Evolutionary conservation across 2,797 vertebrate species (phyloP).

Genomic region (Eulemur rubriventer): DNA sequence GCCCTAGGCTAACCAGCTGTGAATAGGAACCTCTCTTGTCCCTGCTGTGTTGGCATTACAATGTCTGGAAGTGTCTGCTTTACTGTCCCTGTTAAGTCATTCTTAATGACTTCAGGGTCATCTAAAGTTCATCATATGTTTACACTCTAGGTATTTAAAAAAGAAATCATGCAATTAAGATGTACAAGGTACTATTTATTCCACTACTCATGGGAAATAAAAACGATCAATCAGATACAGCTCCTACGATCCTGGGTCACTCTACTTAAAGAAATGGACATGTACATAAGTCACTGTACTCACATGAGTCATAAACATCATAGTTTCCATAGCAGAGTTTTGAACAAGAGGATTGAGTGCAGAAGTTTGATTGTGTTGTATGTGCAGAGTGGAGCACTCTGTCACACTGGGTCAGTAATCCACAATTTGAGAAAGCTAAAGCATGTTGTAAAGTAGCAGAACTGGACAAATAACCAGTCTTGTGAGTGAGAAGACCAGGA

Average conservation of each 20-base stretch:
- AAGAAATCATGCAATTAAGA: not conserved
- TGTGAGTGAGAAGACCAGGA: not conserved
- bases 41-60: rapidly evolving
- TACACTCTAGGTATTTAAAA: not conserved
- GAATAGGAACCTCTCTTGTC: not conserved
- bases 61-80: not conserved
- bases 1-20: not conserved
- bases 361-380: not conserved
- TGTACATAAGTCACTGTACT: not conserved
- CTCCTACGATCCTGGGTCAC: not conserved
- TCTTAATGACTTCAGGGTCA: not conserved
- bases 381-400: not conserved
- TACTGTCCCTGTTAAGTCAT: not conserved
- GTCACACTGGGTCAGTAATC: not conserved
- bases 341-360: not conserved
- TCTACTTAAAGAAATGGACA: not conserved
- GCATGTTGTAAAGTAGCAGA: not conserved
- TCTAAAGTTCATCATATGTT: not conserved
- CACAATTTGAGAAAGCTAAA: not conserved
- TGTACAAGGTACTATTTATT: not conserved
- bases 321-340: not conserved
- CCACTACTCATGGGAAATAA: not conserved
- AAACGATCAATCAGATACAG: not conserved
- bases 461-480: not conserved
- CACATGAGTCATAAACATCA: not conserved